A percentile compares a stretch with the other conserved stretches of the same genome.
phyloP scores from a whole-genome alignment of 2,888 invertebrate genomes.

The Muschampia plurimacula region DNA sequence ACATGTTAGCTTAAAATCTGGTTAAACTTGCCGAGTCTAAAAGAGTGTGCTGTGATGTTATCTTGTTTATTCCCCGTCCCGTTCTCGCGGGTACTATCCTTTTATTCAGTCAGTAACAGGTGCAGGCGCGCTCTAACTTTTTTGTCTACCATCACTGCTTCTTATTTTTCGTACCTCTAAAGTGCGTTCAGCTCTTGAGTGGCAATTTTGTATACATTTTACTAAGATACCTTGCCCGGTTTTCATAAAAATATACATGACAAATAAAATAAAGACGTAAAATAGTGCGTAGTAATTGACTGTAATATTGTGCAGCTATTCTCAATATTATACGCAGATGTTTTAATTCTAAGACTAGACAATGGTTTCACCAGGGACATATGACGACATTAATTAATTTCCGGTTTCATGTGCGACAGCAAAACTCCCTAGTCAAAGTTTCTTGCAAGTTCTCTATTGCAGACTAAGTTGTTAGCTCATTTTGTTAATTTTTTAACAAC shows the following conservation, averaged over 20 bases:
- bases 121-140: constrained; percentile 16
- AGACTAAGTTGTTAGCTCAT: constrained; percentile 7
- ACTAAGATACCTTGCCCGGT: background rate
- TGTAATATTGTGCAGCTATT: background rate
- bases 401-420: constrained; percentile 42
- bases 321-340: constrained; percentile 33
- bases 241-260: background rate
- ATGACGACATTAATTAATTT: constrained; percentile 48
- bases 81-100: constrained; percentile 8
- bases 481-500: background rate
- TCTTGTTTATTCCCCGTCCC: constrained; percentile 2
- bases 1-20: background rate
- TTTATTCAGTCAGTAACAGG: constrained; percentile 29
- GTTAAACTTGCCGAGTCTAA: background rate
- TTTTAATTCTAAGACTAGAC: constrained; percentile 36
- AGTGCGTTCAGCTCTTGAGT: background rate
- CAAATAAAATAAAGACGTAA: background rate
- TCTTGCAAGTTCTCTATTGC: background rate
- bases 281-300: background rate
- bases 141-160: constrained; percentile 19
- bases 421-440: constrained; percentile 19
- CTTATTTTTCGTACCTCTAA: constrained; percentile 2
- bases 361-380: constrained; percentile 42
- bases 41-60: background rate
- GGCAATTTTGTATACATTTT: background rate